Percentiles rank a stretch among this genome's conserved stretches.
Evolutionary conservation across 2,797 vertebrate genomes (phyloP).

Genomic region (Periophthalmus magnuspinnatus): DNA sequence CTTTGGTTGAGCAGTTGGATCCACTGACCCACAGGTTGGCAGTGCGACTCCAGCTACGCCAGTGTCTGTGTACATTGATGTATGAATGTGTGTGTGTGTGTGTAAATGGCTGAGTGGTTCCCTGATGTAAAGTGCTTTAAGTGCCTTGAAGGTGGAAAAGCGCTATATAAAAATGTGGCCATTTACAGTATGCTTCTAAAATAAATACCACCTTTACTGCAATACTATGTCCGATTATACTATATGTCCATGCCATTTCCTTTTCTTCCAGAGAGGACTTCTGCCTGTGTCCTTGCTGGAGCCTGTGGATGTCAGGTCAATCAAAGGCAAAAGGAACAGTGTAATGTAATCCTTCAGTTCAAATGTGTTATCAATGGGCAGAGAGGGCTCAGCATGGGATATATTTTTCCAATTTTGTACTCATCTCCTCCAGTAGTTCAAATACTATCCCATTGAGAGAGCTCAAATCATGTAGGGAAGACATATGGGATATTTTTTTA

Average conservation of each 20-base stretch:
- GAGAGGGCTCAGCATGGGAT: not conserved
- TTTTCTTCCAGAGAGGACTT: constrained; percentile 78
- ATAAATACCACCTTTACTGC: no score
- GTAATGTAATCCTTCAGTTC: constrained; percentile 50
- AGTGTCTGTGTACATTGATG: no score
- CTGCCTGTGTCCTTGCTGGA: constrained; percentile 80
- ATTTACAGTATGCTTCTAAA: no score
- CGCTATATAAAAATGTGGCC: no score
- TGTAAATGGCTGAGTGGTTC: no score
- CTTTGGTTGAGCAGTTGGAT: no score
- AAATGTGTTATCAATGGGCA: not conserved
- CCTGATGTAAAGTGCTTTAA: no score
- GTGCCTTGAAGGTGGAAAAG: no score
- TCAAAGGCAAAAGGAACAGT: constrained; percentile 70
- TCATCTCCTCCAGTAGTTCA: not conserved
- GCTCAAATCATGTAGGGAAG: not conserved
- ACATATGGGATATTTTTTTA: not conserved
- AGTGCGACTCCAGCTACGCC: no score
- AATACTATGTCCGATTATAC: no score
- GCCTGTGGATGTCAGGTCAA: constrained; percentile 62
- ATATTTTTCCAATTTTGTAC: constrained; percentile 4
- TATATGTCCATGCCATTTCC: not conserved
- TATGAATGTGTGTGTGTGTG: no score
- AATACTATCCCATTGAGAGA: not conserved
- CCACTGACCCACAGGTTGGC: no score